Evolutionary conservation across 2,888 invertebrate genomes (phyloP).

Genomic region (Athalia rosae): DNA sequence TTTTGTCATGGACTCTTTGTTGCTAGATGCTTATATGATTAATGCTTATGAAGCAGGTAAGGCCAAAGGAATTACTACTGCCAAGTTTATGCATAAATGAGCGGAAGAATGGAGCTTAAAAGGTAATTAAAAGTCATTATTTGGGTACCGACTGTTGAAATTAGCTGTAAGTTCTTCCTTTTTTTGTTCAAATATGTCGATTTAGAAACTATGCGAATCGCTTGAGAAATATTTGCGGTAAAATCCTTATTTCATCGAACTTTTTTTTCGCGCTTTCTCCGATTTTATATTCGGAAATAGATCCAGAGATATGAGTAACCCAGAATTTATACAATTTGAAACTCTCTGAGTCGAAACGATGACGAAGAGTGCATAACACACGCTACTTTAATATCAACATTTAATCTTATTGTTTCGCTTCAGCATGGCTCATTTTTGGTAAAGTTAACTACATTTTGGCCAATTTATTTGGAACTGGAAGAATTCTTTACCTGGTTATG

Average conservation of each 20-base stretch:
- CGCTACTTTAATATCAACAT: slow-evolving; percentile 5
- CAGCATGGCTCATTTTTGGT: slow-evolving; percentile 20
- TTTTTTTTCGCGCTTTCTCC: too few species aligned
- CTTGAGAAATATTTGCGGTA: not conserved
- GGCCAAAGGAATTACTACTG: slow-evolving; percentile 61
- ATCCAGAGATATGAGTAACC: not conserved
- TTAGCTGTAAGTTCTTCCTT: not conserved
- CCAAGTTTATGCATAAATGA: slow-evolving; percentile 53
- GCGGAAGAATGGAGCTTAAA: not conserved
- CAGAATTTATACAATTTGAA: not conserved
- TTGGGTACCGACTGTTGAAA: not conserved
- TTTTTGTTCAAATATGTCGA: not conserved
- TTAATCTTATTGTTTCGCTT: slow-evolving; percentile 23
- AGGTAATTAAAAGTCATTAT: slow-evolving; percentile 4
- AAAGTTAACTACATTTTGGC: slow-evolving; percentile 10
- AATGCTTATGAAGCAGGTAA: slow-evolving; percentile 58
- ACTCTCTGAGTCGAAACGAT: not conserved
- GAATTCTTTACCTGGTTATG: not conserved
- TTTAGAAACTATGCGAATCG: not conserved
- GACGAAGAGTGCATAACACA: not conserved
- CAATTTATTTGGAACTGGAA: slow-evolving; percentile 4
- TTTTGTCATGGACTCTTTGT: slow-evolving; percentile 60
- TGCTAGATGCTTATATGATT: slow-evolving; percentile 54
- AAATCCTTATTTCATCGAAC: too few species aligned
- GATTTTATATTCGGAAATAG: too few species aligned